Base-by-base conservation (phyloP, 2,113 vertebrate genomes). In the Tychaedon coryphoeus region DNA sequence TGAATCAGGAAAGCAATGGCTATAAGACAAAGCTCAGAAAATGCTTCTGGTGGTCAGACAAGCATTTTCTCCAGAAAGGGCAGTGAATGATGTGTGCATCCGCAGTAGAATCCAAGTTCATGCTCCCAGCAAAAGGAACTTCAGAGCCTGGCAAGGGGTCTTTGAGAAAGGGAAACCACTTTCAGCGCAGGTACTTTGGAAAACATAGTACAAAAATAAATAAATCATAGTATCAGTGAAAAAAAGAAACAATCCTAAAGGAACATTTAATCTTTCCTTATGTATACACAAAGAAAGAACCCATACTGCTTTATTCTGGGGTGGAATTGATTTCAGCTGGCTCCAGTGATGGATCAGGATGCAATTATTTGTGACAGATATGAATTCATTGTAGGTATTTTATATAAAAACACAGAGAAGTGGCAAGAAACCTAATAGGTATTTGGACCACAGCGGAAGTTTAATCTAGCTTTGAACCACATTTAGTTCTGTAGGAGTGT, bases 351-450 rank as follows among this genome's bases (percentile, higher is more conserved):
- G 60, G 60, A 95, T 94, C 92, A 92, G 57, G 31, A 69, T 86
- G 36, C 72, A 86, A 88, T 91, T 86, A 72, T 56, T 92, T 88
- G 23, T 88, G 77, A 93, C 50, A 80, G 56, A 86, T 83, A 91
- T 17, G 20, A 93, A 95, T 95, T 93, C 84, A 47, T 78, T 86
- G 17, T 74, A 42, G 45, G 26, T 36, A 58, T 83, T 92, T 92
- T 67, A 58, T 75, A 90, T 38, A 78, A 87, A 89, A 93, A 72
- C 76, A 80, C 20, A 56, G 14, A 45, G 22, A 80, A 91, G 11
- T 83, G 76, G 74, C 69, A 72, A 48, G 51, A 86, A 91, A 34
- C 6, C 4, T 79, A 83, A 66, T 42, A 90, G 48, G 6, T 36
- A 38, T 91, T 92, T 65, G 51, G 47, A 19, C 51, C 25, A 42